phyloP scores from a whole-genome alignment of 2,113 vertebrate genomes.

The Eclectus roratus region DNA sequence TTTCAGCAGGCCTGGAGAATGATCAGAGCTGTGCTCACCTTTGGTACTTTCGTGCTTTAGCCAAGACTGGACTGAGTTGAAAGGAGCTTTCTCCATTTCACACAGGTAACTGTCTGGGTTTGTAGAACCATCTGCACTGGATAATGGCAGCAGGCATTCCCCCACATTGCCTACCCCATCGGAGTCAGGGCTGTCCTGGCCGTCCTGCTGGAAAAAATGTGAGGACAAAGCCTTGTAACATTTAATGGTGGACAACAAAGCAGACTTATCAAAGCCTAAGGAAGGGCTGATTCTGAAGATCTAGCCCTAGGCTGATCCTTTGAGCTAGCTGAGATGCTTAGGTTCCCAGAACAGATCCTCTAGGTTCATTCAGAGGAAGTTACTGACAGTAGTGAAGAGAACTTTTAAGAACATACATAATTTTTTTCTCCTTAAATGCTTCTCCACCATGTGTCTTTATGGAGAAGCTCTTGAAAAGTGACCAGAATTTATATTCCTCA shows the following conservation, averaged over 20 bases:
- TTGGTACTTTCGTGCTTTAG: constrained; percentile 70
- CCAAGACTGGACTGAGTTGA: constrained; percentile 75
- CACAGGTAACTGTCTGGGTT: constrained; percentile 64
- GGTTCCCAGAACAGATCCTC: background rate
- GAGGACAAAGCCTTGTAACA: background rate
- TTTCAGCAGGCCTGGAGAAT: background rate
- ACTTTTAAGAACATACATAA: background rate
- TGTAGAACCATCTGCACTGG: constrained; percentile 28
- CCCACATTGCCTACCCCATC: constrained; percentile 18
- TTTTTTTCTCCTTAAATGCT: background rate
- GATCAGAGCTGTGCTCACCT: constrained; percentile 58
- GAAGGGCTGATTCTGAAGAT: background rate
- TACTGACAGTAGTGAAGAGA: background rate
- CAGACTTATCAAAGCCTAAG: background rate
- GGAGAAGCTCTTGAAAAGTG: background rate
- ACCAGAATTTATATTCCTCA: background rate
- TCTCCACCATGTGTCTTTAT: background rate
- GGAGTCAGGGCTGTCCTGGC: constrained; percentile 54
- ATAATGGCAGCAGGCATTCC: constrained; percentile 68
- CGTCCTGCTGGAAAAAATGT: constrained; percentile 44
- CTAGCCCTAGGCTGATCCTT: background rate
- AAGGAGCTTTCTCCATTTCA: constrained; percentile 71
- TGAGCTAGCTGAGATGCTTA: background rate
- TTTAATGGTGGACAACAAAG: background rate
- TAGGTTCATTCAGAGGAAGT: background rate